Base-by-base conservation (phyloP, 2,113 vertebrate species). In the Clarias macrocephalus region DNA sequence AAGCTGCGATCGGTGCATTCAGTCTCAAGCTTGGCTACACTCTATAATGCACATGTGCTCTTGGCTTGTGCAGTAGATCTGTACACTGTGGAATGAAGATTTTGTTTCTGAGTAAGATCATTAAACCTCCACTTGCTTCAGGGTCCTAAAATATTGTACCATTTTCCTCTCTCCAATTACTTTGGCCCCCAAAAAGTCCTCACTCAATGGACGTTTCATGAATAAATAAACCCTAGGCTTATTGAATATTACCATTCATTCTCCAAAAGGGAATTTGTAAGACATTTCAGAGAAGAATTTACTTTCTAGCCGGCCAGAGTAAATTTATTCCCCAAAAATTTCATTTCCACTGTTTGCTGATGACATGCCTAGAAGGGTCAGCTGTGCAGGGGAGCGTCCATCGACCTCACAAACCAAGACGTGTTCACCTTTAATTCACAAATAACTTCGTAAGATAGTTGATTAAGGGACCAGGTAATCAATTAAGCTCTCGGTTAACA, bases 401-500 rank as follows among this genome's bases (percentile, higher is more conserved):
- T 28, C 21, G 48, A 30, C 30, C n/a, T 75, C n/a, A 60, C 16
- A 9, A 48, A 30, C n/a, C 57, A 72, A 80, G 10, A 60, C 21
- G 3, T 59, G 66, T 48, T 82, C 85, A 76, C 42, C 77, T 76
- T 85, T 62, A 75, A 82, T 87, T 85, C 80, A 56, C 86, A 65
- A 86, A 86, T 88, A 86, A 86, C 63, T 62, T 84, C 68, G 54
- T 79, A 76, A 60, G 1, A 57, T 42, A 88, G 76, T 81, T 84
- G 25, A 88, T 86, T 86, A 88, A 86, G 76, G 75, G 63, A 48
- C 6, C 42, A 21, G 56, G 72, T 73, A 88, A 83, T 88, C 86
- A 89, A 86, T 88, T 80, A 86, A 80, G 8, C 73, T 48, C 56
- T 83, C 70, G 52, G 84, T 77, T 87, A 89, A 89, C 86, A 80